Evolutionary conservation across 2,888 invertebrate genomes (phyloP), one percentile per base, ranked within the genome.

Genomic region (Caenorhabditis virilis): DNA sequence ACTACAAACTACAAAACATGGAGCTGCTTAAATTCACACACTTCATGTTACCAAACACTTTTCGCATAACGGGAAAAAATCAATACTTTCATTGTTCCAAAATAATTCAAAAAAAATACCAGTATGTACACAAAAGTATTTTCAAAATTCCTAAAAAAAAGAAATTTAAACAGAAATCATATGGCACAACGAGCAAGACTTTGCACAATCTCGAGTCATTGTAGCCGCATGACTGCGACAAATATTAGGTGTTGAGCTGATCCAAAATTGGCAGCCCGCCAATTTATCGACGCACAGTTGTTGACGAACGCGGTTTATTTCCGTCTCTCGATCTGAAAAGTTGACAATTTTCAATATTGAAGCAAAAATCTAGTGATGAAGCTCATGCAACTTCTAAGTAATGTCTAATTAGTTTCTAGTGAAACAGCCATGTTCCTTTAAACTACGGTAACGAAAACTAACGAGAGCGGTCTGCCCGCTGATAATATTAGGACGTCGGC

Each of bases 161-260:
- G 30, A 58, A n/a, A 23, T 18, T 41, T 62, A 64, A 13, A 66
- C 61, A 16, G 56, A 55, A 27, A 73, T 69, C 62, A 70, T 42
- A 55, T 74, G 67, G 51, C 77, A 76, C 9, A 77, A 49, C 36
- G 58, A 26, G 51, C 80, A 80, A 1, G 65, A 69, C 49, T 72
- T 74, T 1, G 75, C 67, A 47, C 80, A 80, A 26, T 80, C 79
- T 36, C 77, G 62, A 22, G 58, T 52, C 80, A 80, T 80, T 15
- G 77, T 69, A 11, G 69, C n/a, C n/a, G n/a, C n/a, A n/a, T n/a
- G n/a, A n/a, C 27, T 68, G 68, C 62, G 61, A 61, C 72, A 72
- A 26, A 72, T 52, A 39, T 57, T 59, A 2, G 69, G 66, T 25
- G 61, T 58, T 1, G 50, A 42, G 11, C 48, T 47, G 3, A 72